These are phyloP conservation scores for Drosophila bifasciata DNA, from an alignment of 1,140 invertebrate genomes.

Conservation along the genomic window DNA sequence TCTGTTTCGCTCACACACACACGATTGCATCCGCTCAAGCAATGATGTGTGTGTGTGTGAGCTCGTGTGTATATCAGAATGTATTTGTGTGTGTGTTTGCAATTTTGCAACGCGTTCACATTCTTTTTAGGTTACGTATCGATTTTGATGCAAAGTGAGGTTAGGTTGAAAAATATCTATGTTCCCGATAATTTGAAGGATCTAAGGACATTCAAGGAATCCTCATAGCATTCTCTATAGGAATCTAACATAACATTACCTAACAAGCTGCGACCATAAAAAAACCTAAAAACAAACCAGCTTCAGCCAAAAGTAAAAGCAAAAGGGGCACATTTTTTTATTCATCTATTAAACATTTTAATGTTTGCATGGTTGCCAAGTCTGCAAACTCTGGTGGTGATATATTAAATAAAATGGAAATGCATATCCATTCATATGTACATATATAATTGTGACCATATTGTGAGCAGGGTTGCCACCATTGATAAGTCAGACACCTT, in stretches of 20 bases:
- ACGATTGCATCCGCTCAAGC: conserved; percentile 20
- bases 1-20: conserved; percentile 51
- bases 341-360: conserved; percentile 58
- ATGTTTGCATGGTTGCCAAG: conserved; percentile 67
- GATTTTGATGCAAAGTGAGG: conserved; percentile 72
- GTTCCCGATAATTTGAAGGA: conserved; percentile 10
- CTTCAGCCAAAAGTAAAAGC: conserved; percentile 29
- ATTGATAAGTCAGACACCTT: no score
- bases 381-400: not conserved
- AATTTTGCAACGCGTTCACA: conserved; percentile 66
- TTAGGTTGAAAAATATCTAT: conserved; percentile 60
- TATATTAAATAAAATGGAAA: not conserved
- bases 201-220: not conserved
- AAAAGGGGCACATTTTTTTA: conserved; percentile 54
- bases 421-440: not conserved
- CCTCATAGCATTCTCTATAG: not conserved
- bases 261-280: conserved; percentile 5
- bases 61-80: conserved; percentile 52
- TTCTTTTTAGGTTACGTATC: conserved; percentile 82
- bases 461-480: conserved; percentile 32
- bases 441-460: not conserved
- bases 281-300: not conserved
- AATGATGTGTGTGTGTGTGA: conserved; percentile 26
- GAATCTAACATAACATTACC: conserved; percentile 4
- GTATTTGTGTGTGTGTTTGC: conserved; percentile 36